A percentile compares a stretch with the other conserved stretches of the same genome.
Conservation (phyloP, 2,797 vertebrate species). For the Yasuhikotakia modesta region DNA sequence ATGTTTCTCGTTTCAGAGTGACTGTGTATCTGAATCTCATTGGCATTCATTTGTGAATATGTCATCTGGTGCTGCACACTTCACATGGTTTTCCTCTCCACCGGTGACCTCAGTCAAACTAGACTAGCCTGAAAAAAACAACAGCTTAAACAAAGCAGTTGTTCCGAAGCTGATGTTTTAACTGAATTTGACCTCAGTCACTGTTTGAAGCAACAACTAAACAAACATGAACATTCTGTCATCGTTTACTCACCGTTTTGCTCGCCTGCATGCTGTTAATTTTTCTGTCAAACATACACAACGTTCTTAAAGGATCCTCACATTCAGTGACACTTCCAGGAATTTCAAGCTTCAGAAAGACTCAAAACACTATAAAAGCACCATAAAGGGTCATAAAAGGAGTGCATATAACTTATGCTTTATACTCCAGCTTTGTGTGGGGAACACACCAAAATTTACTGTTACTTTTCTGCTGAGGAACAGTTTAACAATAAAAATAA, state of each 20-base stretch:
- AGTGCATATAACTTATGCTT: background rate
- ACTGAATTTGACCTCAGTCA: background rate
- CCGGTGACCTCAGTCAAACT: conserved; percentile 23
- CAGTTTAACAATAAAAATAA: background rate
- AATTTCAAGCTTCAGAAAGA: background rate
- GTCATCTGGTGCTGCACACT: background rate
- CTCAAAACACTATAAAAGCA: background rate
- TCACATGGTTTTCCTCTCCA: conserved; percentile 3
- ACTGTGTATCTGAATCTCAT: background rate
- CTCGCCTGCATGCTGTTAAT: background rate
- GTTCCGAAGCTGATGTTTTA: background rate
- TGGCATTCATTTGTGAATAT: conserved; percentile 19
- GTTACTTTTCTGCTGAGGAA: background rate
- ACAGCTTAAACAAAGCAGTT: background rate
- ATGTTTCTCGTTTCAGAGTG: too few species aligned
- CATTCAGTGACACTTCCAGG: too few species aligned
- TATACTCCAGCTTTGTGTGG: background rate
- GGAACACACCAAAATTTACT: background rate
- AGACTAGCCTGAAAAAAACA: conserved; percentile 14
- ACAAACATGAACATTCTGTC: background rate
- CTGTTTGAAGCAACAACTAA: background rate
- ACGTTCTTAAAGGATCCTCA: too few species aligned
- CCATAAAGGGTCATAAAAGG: background rate
- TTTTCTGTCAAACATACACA: background rate
- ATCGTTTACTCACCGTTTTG: background rate